Conservation (phyloP, 1,140 invertebrate genomes). For the Helicorthomorpha holstii region DNA sequence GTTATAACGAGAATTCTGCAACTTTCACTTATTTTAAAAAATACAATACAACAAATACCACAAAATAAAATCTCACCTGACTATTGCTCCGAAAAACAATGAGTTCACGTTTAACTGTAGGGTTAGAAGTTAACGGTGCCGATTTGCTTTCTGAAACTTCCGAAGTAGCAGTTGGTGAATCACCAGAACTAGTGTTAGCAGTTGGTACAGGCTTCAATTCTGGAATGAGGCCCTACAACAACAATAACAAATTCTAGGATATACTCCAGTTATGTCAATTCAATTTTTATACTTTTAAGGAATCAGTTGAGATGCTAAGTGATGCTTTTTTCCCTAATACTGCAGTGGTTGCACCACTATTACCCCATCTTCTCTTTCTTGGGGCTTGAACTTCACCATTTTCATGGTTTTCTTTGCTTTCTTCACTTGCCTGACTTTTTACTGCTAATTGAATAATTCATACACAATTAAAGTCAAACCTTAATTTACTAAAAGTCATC, state of each 20-base stretch:
- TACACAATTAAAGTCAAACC: too few relatives aligned
- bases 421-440: neutral
- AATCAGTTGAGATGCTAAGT: conserved; percentile 27
- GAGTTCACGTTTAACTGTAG: conserved; percentile 7
- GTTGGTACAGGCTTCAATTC: conserved; percentile 34
- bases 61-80: neutral
- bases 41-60: too few relatives aligned
- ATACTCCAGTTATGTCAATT: neutral
- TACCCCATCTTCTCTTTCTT: conserved; percentile 25
- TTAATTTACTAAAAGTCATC: too few relatives aligned
- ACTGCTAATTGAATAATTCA: neutral
- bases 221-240: conserved; percentile 31
- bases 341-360: conserved; percentile 12
- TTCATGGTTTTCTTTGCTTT: conserved; percentile 17
- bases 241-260: neutral
- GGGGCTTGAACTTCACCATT: conserved; percentile 11
- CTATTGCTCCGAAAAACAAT: conserved; percentile 3
- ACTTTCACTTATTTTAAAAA: too few relatives aligned
- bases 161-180: conserved; percentile 8
- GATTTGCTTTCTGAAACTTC: conserved; percentile 24
- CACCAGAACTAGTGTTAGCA: conserved; percentile 27
- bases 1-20: too few relatives aligned
- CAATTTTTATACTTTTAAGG: conserved; percentile 22
- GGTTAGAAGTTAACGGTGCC: conserved; percentile 10
- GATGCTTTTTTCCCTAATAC: conserved; percentile 15